These are phyloP conservation scores for Anser cygnoides DNA, from an alignment of 2,113 vertebrate genomes.

Conservation along the genomic window DNA sequence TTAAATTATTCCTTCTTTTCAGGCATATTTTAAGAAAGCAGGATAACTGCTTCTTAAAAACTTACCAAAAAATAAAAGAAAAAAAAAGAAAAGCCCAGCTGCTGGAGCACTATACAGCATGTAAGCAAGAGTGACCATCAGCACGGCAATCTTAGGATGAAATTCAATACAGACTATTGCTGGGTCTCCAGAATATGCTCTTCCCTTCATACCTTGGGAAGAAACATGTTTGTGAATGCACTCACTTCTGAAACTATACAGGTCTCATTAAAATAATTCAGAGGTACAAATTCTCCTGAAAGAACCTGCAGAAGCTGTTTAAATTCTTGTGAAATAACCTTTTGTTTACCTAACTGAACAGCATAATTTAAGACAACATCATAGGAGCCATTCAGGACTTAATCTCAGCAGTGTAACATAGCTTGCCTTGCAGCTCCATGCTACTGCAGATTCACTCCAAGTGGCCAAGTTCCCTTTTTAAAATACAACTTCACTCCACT, in stretches of 20 bases:
- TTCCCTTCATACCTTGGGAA: not conserved
- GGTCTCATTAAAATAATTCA: not conserved
- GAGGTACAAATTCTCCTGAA: not conserved
- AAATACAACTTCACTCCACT: not conserved
- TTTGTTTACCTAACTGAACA: not conserved
- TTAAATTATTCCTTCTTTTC: not conserved
- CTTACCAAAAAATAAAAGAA: not conserved
- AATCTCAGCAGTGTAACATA: not conserved
- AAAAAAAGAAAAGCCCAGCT: not conserved
- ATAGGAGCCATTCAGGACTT: not conserved
- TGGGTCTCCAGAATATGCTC: not conserved
- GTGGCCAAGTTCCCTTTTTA: not conserved
- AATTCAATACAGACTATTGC: not conserved
- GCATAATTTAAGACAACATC: not conserved
- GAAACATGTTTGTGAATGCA: not conserved
- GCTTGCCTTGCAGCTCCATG: not conserved
- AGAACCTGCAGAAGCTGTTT: not conserved
- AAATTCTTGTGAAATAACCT: not conserved
- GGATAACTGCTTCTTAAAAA: not conserved
- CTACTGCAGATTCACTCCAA: not conserved
- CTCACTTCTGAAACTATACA: not conserved
- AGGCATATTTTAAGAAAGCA: not conserved
- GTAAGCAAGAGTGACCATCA: not conserved
- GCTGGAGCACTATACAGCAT: not conserved
- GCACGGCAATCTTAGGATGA: not conserved